Conservation (phyloP, 2,797 vertebrate genomes). For the Pseudopleuronectes americanus region DNA sequence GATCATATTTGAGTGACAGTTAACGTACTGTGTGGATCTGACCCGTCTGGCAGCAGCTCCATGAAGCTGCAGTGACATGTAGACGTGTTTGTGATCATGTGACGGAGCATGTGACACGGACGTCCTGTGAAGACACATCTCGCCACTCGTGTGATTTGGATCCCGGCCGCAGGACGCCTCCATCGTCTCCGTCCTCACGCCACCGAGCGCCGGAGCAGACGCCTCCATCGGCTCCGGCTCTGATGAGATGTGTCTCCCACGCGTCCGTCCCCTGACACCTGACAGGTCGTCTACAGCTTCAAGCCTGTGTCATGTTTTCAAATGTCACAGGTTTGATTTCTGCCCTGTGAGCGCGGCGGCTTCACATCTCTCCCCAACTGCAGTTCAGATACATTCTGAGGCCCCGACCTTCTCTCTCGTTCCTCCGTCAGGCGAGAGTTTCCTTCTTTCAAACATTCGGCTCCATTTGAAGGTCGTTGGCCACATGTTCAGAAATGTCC, state of each 20-base stretch:
- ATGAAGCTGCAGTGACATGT: slow-evolving; percentile 35
- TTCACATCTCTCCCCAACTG: too few relatives aligned
- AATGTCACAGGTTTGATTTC: too few relatives aligned
- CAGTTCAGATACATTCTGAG: too few relatives aligned
- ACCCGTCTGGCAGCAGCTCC: not conserved
- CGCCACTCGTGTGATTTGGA: slow-evolving; percentile 24
- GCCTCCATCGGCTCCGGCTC: slow-evolving; percentile 19
- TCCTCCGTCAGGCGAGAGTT: too few relatives aligned
- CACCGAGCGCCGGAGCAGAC: slow-evolving; percentile 19
- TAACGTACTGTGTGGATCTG: too few relatives aligned
- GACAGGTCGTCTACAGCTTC: slow-evolving; percentile 16
- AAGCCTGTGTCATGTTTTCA: not conserved
- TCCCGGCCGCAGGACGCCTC: slow-evolving; percentile 28
- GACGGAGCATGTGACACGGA: slow-evolving; percentile 4
- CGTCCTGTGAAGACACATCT: slow-evolving; percentile 53
- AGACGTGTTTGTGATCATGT: slow-evolving; percentile 22
- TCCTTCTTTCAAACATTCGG: too few relatives aligned
- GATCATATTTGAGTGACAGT: too few relatives aligned
- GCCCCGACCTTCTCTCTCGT: too few relatives aligned
- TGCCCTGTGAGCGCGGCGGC: too few relatives aligned
- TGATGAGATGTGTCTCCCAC: slow-evolving; percentile 3
- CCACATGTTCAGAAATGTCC: too few relatives aligned
- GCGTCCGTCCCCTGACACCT: slow-evolving; percentile 13
- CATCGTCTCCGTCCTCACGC: slow-evolving; percentile 41
- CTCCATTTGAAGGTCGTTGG: too few relatives aligned